Conservation (phyloP, 1,140 invertebrate species). For the Drosophila baimaii region DNA sequence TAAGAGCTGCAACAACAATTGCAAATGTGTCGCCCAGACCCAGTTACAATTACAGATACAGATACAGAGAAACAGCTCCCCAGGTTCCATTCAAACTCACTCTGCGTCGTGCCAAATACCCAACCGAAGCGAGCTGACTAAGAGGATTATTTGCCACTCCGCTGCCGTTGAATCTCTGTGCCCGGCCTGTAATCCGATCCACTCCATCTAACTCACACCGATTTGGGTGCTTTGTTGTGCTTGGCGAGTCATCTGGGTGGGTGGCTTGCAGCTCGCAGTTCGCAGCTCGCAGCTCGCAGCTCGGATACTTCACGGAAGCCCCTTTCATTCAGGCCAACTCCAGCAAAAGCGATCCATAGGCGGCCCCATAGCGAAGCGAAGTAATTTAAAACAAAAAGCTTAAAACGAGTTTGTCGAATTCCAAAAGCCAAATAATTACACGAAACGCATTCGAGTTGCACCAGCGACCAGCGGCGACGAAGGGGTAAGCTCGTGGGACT, state of each 20-base stretch:
- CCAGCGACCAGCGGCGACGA: constrained; percentile 1
- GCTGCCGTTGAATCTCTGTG: constrained; percentile 37
- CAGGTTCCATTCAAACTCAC: constrained; percentile 29
- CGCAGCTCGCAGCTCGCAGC: constrained; percentile 1
- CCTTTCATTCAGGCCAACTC: constrained; percentile 36
- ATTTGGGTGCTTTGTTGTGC: constrained; percentile 49
- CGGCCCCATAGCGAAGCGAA: constrained; percentile 6
- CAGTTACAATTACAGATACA: constrained; percentile 26
- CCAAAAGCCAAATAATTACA: constrained; percentile 55
- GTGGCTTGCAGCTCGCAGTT: constrained; percentile 19
- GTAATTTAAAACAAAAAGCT: constrained; percentile 56
- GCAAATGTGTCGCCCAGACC: constrained; percentile 21
- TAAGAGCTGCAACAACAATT: constrained; percentile 39
- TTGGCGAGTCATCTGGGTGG: constrained; percentile 48
- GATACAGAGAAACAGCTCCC: neutral
- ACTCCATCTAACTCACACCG: constrained; percentile 54
- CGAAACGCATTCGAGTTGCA: constrained; percentile 48
- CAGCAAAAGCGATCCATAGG: constrained; percentile 20
- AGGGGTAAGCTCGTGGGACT: constrained; percentile 27
- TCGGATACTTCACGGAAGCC: constrained; percentile 37
- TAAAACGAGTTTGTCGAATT: constrained; percentile 58
- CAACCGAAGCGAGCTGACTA: constrained; percentile 32
- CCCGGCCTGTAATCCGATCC: constrained; percentile 46
- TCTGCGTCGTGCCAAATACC: no score
- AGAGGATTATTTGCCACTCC: constrained; percentile 54